Evolutionary conservation across 1,140 invertebrate genomes (phyloP).

Genomic region (Drosophila parvula): DNA sequence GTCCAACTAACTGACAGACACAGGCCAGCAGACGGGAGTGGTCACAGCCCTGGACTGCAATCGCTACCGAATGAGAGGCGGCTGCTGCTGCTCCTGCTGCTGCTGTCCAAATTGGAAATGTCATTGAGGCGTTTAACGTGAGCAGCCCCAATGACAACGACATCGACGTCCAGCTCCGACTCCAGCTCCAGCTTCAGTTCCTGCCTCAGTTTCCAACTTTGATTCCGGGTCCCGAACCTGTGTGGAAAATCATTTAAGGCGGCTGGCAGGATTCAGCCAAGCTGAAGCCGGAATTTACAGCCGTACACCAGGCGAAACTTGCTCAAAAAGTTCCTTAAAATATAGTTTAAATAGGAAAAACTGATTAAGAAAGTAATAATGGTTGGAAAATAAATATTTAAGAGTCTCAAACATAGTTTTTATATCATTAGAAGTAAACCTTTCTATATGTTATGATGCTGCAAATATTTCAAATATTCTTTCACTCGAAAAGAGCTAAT

Average conservation of each 20-base stretch:
- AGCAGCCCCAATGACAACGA: constrained; percentile 56
- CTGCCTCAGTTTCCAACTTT: constrained; percentile 15
- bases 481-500: rapidly evolving
- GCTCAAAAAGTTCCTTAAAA: constrained; percentile 11
- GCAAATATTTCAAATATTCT: neutral
- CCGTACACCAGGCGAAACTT: constrained; percentile 38
- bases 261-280: constrained; percentile 33
- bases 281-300: constrained; percentile 43
- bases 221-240: constrained; percentile 9
- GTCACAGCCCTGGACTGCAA: constrained; percentile 57
- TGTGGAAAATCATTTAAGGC: constrained; percentile 47
- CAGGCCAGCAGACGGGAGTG: constrained; percentile 59
- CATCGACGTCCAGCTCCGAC: constrained; percentile 42
- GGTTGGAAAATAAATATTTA: neutral
- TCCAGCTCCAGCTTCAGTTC: neutral
- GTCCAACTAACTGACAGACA: constrained; percentile 68
- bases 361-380: rapidly evolving
- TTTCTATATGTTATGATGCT: neutral
- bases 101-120: constrained; percentile 79
- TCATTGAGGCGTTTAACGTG: constrained; percentile 82
- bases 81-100: constrained; percentile 18
- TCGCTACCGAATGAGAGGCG: constrained; percentile 29
- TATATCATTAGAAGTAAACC: neutral
- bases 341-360: neutral
- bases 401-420: no score